Base-by-base conservation (phyloP, 2,888 invertebrate species). In the Orthonevra nobilis region DNA sequence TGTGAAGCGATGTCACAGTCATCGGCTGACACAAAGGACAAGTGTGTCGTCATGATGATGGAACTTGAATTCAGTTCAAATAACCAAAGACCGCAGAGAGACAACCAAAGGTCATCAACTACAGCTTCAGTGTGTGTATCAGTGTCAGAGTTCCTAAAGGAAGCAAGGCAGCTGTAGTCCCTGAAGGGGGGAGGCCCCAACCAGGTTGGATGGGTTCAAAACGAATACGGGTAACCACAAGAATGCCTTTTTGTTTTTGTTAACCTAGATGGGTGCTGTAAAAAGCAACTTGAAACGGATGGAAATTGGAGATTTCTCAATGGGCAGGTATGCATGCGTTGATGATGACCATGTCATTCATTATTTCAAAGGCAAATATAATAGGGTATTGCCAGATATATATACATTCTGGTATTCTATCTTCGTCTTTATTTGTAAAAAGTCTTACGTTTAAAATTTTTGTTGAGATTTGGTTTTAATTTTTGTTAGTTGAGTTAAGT, bases 181-280 rank as follows among this genome's bases (percentile, higher is more conserved):
- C 56, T 19, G n/a, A n/a, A 28, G 28, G 56, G 40, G 28, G 19
- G 40, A 19, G 5, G 38, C 14, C 17, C 28, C 10, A 32, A 30
- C 28, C 28, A 40, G 38, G 54, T 36, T 26, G 26, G 32, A 38
- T 56, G 54, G 38, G 2, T 19, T 28, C 17, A n/a, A n/a, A 30
- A 40, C 40, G 28, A 17, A 14, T 36, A 40, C 15, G 7, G 28
- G 19, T 56, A 56, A 56, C 56, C 56, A 56, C 56, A 56, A 19
- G 56, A 56, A 56, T 56, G 38, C 28, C 40, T n/a, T 40, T 4
- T 54, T 54, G 14, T 30, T 40, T n/a, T 56, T 40, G 4, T 10
- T 40, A 40, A 52, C 34, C 1, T 17, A n/a, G 7, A 40, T 19
- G 20, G 40, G 28, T 12, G 28, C 4, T 10, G 10, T 17, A 10